Evolutionary conservation across 2,113 vertebrate species (phyloP).

Genomic region (Syrmaticus mikado): DNA sequence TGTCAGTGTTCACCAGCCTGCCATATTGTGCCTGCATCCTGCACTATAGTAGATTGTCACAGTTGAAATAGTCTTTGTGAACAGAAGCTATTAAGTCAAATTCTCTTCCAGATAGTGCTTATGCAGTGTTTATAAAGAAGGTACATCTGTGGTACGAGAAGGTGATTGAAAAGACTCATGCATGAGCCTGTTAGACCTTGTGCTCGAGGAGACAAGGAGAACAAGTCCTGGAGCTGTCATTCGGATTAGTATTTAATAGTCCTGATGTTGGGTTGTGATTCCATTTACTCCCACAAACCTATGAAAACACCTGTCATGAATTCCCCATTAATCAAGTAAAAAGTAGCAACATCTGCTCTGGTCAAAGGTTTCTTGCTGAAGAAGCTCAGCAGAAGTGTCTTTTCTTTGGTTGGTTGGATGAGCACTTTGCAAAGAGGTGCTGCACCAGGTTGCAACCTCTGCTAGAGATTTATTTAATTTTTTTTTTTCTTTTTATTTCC

Average conservation of each 20-base stretch:
- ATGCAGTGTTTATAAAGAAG: neutral
- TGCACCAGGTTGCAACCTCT: neutral
- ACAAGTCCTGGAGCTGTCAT: neutral
- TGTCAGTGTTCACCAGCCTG: neutral
- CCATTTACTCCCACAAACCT: constrained; percentile 35
- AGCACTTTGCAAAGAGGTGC: neutral
- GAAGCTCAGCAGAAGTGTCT: neutral
- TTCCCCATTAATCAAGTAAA: neutral
- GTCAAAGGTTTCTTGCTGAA: constrained; percentile 51
- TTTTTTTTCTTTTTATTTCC: neutral
- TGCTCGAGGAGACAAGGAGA: neutral
- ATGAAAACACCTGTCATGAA: constrained; percentile 29
- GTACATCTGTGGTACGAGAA: neutral
- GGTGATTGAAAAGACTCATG: constrained; percentile 16
- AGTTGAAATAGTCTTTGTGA: neutral
- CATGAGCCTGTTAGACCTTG: neutral
- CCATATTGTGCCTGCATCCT: neutral
- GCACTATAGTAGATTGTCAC: neutral
- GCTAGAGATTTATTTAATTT: neutral
- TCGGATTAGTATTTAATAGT: neutral
- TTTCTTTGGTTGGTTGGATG: neutral
- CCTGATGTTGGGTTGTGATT: constrained; percentile 7
- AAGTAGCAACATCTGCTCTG: constrained; percentile 45
- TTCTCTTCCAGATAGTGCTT: neutral
- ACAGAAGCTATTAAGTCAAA: neutral